A percentile compares a stretch with the other conserved stretches of the same genome.
phyloP scores from a whole-genome alignment of 2,797 vertebrate species.

The Onychomys torridus region DNA sequence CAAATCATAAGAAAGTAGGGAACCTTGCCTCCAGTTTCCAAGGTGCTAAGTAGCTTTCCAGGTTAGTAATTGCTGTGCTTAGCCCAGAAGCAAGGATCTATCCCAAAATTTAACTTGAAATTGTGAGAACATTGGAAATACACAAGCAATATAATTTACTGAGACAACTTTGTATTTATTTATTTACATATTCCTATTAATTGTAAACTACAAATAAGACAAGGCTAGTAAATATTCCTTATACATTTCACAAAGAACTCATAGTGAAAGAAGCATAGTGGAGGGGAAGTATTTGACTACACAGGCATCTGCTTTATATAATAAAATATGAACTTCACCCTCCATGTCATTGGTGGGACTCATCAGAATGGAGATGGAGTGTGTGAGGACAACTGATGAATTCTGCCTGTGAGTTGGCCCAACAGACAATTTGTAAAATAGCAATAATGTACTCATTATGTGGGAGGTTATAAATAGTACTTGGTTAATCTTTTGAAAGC shows the following conservation, averaged over 20 bases:
- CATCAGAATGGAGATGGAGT: background rate
- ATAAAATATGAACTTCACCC: background rate
- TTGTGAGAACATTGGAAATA: background rate
- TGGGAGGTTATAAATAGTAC: background rate
- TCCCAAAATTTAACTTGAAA: background rate
- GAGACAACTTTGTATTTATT: background rate
- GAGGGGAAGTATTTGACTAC: background rate
- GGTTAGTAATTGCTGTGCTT: background rate
- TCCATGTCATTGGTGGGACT: background rate
- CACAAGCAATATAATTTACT: background rate
- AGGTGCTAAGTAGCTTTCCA: background rate
- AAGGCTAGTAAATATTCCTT: background rate
- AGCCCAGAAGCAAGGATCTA: background rate
- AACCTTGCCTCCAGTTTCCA: background rate
- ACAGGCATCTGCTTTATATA: background rate
- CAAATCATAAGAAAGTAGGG: background rate
- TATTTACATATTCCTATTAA: background rate
- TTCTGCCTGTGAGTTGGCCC: background rate
- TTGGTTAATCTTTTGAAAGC: background rate
- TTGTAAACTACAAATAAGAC: background rate
- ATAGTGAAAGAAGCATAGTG: background rate
- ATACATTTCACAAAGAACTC: background rate
- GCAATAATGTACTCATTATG: background rate
- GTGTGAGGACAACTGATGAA: background rate
- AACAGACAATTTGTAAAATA: background rate